Conservation (phyloP, 2,797 vertebrate genomes). For the Hypotaenidia philippensis region DNA sequence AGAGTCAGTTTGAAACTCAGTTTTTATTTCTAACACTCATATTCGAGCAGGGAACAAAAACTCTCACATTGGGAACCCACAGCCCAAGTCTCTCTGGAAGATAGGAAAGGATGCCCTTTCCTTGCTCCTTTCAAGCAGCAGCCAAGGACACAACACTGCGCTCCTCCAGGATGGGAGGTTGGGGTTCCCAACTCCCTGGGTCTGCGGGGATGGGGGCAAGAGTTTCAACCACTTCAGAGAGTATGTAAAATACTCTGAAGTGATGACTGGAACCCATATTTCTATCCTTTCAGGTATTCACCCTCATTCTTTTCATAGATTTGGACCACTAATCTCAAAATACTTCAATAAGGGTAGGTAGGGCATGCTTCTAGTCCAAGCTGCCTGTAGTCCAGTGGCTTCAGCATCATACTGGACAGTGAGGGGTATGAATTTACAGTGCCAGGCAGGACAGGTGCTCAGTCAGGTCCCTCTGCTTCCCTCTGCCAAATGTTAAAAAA, state of each 20-base stretch:
- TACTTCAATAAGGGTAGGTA: rapidly evolving
- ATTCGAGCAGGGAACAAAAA: neutral
- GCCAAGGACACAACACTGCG: neutral
- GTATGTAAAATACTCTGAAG: neutral
- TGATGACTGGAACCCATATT: neutral
- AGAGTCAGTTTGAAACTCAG: neutral
- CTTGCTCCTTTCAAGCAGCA: neutral
- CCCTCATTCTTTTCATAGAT: neutral
- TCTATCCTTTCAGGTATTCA: neutral
- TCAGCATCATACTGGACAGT: neutral
- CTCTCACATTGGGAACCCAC: neutral
- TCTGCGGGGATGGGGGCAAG: neutral
- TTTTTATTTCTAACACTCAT: neutral
- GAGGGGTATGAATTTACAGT: neutral
- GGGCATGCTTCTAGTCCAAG: neutral
- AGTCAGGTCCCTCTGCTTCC: neutral
- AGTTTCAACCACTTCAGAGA: neutral
- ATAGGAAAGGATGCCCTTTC: neutral
- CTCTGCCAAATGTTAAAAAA: neutral
- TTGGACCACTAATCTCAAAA: neutral
- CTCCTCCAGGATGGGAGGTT: rapidly evolving
- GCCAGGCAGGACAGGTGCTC: neutral
- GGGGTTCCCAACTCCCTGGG: neutral
- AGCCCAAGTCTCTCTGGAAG: neutral
- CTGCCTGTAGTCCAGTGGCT: neutral